These are phyloP conservation scores for Nemotelus pantherinus DNA, from an alignment of 2,888 invertebrate genomes.

Conservation along the genomic window DNA sequence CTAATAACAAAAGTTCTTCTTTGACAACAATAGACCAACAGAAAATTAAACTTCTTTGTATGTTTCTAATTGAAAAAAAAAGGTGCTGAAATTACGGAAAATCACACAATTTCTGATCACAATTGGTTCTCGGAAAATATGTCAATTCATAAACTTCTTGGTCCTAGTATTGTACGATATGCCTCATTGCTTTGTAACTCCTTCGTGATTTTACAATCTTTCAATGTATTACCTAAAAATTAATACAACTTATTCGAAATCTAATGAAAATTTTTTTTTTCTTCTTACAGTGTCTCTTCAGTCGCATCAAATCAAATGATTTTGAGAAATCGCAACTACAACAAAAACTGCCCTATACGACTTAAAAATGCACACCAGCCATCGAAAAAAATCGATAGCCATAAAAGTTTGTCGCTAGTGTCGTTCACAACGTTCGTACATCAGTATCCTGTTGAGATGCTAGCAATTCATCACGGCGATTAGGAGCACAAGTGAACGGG, in stretches of 20 bases:
- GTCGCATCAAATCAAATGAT: slow-evolving; percentile 10
- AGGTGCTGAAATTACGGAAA: too few relatives aligned
- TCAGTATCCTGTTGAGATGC: slow-evolving; percentile 23
- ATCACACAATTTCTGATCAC: too few relatives aligned
- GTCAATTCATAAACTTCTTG: too few relatives aligned
- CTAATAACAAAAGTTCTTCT: too few relatives aligned
- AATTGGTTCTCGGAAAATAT: too few relatives aligned
- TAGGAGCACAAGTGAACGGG: slow-evolving; percentile 13
- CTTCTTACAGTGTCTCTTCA: neutral
- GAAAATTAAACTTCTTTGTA: too few relatives aligned
- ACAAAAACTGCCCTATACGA: slow-evolving; percentile 16
- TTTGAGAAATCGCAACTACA: slow-evolving; percentile 10
- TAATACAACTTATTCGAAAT: neutral
- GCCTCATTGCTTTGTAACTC: too few relatives aligned
- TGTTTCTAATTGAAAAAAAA: too few relatives aligned
- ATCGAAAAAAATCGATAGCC: slow-evolving; percentile 15
- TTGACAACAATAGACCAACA: too few relatives aligned
- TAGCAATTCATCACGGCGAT: slow-evolving; percentile 16
- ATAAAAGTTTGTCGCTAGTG: slow-evolving; percentile 48
- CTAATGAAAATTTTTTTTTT: neutral
- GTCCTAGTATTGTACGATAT: too few relatives aligned
- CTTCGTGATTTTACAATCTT: too few relatives aligned
- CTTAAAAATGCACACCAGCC: slow-evolving; percentile 23
- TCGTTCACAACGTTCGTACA: neutral
- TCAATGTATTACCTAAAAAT: too few relatives aligned